Base-by-base conservation (phyloP, 2,797 vertebrate genomes). In the Labroides dimidiatus region DNA sequence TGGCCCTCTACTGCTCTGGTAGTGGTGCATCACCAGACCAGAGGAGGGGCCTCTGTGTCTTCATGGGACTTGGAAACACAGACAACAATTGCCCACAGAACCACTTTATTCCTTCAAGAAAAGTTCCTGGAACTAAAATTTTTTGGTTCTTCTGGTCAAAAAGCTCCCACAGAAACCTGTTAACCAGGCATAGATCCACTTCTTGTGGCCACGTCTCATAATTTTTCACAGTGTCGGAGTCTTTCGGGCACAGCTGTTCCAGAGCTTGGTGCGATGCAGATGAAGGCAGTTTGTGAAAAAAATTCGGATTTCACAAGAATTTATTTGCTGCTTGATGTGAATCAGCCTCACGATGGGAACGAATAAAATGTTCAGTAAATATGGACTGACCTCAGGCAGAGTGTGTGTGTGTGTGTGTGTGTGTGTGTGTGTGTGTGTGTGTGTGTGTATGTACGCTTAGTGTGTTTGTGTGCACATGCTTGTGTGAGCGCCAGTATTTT, bases 401-500 rank as follows among this genome's bases (percentile, higher is more conserved):
- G 39, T 14, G 41, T 39, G 45, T 44, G 24, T 12, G n/a, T 37
- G 11, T 60, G 49, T 37, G 11, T 60, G 49, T 33, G 4, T 64
- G 30, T 37, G 27, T 69, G 15, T 68, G 45, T 33, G 4, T 64
- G 30, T 37, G 27, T 69, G 15, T 68, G 45, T 33, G 4, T 64
- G 30, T 37, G 27, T 69, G 15, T 68, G 45, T 12, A 6, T 37
- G 11, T 60, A 27, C 24, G 6, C 19, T 37, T n/a, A n/a, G 11
- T 60, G 49, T 33, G 4, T 64, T 37, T 33, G 21, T 69, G 15
- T 68, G 45, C 24, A 49, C 27, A 36, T 39, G 12, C 44, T 37
- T 43, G 15, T 54, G 21, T 24, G 54, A 60, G 81, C 60, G 76
- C 71, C 71, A 69, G 50, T 85, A 75, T 84, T 87, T 83, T 76